Evolutionary conservation across 2,888 invertebrate species (phyloP), one percentile per base, ranked within the genome.

Genomic region (Galeruca laticollis): DNA sequence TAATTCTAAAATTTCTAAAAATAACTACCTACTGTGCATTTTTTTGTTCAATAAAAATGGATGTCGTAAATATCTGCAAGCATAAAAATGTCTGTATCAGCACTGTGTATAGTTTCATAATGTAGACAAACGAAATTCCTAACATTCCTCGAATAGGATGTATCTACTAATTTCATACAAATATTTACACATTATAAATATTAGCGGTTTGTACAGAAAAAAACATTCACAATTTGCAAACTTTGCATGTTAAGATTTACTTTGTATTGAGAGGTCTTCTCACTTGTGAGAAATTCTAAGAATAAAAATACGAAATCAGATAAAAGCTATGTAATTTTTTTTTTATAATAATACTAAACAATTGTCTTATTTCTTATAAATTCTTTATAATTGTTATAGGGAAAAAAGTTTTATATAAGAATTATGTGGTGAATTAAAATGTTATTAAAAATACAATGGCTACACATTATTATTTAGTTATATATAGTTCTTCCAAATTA

Each of bases 81-180:
- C 54, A 54, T 26, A 54, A 54, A 54, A 54, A 54, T 54, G 54
- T 54, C 54, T 26, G 15, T 31, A 1, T 51, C 51, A 51, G 51
- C 51, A 51, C 20, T 21, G 18, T 26, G 10, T 51, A 21, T n/a
- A 31, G 54, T 54, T 54, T 54, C 5, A 33, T 54, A 54, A 31
- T 54, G 33, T 54, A 54, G 54, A 31, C 54, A 54, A 54, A 26
- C 54, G 54, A 54, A 54, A 54, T 54, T 54, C 54, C 54, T 54
- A 31, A 54, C 54, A 54, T 54, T 26, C 54, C 54, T 54, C 31
- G n/a, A 54, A 54, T 31, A 31, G 13, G 33, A 54, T 33, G 54
- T 33, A 8, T 6, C 8, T 18, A 51, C 51, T 51, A 51, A 31
- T 54, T 11, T 13, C 20, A 13, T 31, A 31, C 31, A 54, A 54